Conservation (phyloP, 2,888 invertebrate genomes). For the Drosophila pseudotakahashii region DNA sequence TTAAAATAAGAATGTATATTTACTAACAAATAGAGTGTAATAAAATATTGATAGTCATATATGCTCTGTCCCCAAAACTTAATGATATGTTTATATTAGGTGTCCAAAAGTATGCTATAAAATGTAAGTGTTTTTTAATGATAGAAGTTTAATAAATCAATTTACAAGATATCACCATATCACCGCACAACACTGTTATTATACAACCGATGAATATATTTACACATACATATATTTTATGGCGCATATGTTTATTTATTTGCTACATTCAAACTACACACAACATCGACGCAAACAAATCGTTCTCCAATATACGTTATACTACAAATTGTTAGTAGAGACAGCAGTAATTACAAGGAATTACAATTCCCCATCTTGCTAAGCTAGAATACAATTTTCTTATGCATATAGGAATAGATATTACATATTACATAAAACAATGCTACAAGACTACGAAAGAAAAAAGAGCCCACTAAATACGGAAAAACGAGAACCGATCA, state of each 20-base stretch:
- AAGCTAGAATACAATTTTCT: constrained; percentile 5
- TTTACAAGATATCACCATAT: background rate
- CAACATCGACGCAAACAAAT: constrained; percentile 63
- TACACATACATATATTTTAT: background rate
- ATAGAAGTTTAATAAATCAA: background rate
- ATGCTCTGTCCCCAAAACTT: no score
- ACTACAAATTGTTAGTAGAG: constrained; percentile 27
- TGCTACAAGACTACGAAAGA: constrained; percentile 19
- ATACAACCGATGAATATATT: constrained; percentile 13
- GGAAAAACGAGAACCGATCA: constrained; percentile 13
- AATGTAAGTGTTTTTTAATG: background rate
- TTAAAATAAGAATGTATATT: no score
- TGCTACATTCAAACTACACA: constrained; percentile 55
- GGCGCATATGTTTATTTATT: background rate
- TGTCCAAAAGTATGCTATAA: background rate
- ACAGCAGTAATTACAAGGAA: constrained; percentile 5
- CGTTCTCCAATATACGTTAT: background rate
- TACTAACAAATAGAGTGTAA: no score
- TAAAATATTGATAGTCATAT: no score
- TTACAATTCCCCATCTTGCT: constrained; percentile 11
- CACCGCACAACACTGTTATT: background rate
- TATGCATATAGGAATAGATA: constrained; percentile 1
- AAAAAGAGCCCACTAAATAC: constrained; percentile 32
- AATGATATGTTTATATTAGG: background rate
- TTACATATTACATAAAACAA: constrained; percentile 3